Percentiles rank a stretch among this genome's conserved stretches.
Evolutionary conservation across 2,888 invertebrate genomes (phyloP).

Genomic region (Drosophila acutilabella): DNA sequence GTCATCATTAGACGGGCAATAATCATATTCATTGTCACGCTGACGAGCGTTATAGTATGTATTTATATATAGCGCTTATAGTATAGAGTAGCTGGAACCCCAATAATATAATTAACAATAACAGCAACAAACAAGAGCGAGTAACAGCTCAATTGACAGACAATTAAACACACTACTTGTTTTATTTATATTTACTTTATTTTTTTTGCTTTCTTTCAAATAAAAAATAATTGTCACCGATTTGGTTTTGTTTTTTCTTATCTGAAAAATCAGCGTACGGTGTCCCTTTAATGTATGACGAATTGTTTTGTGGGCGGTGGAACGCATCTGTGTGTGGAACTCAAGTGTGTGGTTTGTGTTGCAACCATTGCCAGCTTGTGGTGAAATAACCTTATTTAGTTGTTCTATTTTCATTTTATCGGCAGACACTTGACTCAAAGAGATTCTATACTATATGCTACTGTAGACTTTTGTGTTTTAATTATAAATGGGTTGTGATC

Average conservation of each 20-base stretch:
- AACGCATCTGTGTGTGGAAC: conserved; percentile 8
- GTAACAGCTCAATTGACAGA: conserved; percentile 58
- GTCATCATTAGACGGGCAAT: conserved; percentile 55
- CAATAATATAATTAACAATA: conserved; percentile 23
- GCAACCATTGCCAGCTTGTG: conserved; percentile 37
- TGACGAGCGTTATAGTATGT: conserved; percentile 41
- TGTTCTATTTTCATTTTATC: conserved; percentile 12
- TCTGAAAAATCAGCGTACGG: conserved; percentile 15
- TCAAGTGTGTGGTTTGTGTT: conserved; percentile 4
- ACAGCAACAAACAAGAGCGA: conserved; percentile 14
- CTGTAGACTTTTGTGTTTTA: conserved; percentile 11
- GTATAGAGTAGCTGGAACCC: conserved; percentile 20
- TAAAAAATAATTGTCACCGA: conserved; percentile 35
- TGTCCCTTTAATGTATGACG: conserved; percentile 3
- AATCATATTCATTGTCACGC: conserved; percentile 52
- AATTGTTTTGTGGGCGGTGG: not conserved
- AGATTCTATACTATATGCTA: conserved; percentile 7
- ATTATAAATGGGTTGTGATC: conserved; percentile 30
- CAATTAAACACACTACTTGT: conserved; percentile 52
- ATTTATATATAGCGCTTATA: not conserved
- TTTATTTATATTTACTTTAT: conserved; percentile 1
- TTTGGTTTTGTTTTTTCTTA: conserved; percentile 9
- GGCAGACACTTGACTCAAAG: conserved; percentile 2
- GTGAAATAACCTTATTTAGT: conserved; percentile 28
- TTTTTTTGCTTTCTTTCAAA: conserved; percentile 7